Conservation (phyloP, 2,888 invertebrate species). For the Crocallis elinguaria region DNA sequence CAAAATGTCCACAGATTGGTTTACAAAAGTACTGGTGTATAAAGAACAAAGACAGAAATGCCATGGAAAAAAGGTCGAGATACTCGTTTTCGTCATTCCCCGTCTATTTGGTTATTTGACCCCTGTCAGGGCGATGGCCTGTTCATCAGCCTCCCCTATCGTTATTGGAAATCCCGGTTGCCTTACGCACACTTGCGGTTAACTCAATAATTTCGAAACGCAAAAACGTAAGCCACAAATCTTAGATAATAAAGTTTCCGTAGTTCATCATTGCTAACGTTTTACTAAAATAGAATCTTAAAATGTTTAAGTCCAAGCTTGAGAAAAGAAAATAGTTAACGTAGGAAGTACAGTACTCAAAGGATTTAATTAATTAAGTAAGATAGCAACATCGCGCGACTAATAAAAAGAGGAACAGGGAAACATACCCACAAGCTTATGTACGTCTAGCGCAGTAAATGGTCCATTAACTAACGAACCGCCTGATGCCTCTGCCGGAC, state of each 20-base stretch:
- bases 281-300: too few relatives aligned
- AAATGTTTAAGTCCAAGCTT: too few relatives aligned
- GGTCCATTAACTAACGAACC: conserved; percentile 52
- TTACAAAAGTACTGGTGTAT: conserved; percentile 3
- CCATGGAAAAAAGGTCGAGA: conserved; percentile 36
- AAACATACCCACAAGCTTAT: conserved; percentile 10
- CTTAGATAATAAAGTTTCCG: conserved; percentile 15
- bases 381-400: neutral
- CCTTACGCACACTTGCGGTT: conserved; percentile 59
- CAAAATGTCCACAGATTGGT: neutral
- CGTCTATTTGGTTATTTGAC: conserved; percentile 65
- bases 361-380: conserved; percentile 1
- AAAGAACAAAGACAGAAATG: conserved; percentile 25
- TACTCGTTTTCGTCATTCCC: conserved; percentile 42
- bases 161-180: conserved; percentile 67
- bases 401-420: neutral
- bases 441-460: conserved; percentile 37
- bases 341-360: neutral
- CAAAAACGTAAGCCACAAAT: conserved; percentile 48
- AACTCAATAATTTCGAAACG: conserved; percentile 62
- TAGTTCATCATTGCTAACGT: too few relatives aligned
- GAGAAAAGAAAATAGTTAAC: too few relatives aligned
- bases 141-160: conserved; percentile 66
- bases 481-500: conserved; percentile 48
- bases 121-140: conserved; percentile 68